These are phyloP conservation scores for Drepanosiphum platanoidis DNA, from an alignment of 2,888 invertebrate species.

Conservation along the genomic window DNA sequence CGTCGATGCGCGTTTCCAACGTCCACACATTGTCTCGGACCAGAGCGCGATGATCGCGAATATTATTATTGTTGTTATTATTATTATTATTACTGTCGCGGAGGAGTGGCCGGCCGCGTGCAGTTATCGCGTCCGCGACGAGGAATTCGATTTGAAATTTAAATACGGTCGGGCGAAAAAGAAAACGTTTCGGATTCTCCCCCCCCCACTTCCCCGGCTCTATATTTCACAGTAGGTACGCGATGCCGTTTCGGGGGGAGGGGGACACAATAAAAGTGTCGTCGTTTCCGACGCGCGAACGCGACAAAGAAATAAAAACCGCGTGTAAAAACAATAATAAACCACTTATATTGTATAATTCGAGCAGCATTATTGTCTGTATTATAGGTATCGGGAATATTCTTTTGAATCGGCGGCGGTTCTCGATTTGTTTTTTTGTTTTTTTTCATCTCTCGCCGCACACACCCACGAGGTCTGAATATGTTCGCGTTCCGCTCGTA, in stretches of 20 bases:
- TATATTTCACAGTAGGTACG: too few relatives aligned
- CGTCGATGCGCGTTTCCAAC: not conserved
- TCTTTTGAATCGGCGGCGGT: not conserved
- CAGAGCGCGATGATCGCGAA: not conserved
- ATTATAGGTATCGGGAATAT: not conserved
- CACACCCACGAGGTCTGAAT: too few relatives aligned
- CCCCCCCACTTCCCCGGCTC: not conserved
- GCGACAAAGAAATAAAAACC: not conserved
- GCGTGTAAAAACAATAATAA: not conserved
- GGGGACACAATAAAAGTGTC: too few relatives aligned
- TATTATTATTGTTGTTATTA: too few relatives aligned
- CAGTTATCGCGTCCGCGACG: too few relatives aligned
- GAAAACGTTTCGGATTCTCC: not conserved
- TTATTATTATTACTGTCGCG: too few relatives aligned
- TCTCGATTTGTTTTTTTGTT: too few relatives aligned
- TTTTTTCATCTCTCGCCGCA: too few relatives aligned
- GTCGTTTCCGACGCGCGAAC: not conserved
- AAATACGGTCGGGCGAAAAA: not conserved
- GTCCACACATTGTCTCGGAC: constrained; percentile 37
- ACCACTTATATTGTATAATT: not conserved
- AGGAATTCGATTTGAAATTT: constrained; percentile 24
- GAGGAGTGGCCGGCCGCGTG: too few relatives aligned
- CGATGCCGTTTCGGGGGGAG: not conserved
- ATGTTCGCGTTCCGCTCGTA: too few relatives aligned
- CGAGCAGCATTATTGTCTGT: not conserved